Evolutionary conservation across 1,140 invertebrate species (phyloP).

Genomic region (Stegodyphus mimosarum): DNA sequence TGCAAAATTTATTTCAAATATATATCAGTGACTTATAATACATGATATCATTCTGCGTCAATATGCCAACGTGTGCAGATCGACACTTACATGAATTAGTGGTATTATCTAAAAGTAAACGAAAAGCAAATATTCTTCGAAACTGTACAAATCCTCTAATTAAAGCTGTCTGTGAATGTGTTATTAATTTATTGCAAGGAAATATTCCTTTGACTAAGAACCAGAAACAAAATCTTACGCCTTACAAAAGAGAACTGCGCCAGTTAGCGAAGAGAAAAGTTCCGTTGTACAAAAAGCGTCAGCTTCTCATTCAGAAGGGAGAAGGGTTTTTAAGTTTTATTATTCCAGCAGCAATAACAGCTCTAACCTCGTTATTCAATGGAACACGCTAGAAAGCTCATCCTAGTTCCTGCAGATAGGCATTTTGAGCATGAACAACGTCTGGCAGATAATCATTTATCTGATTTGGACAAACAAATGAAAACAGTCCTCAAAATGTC

Average conservation of each 20-base stretch:
- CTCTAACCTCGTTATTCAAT: background rate
- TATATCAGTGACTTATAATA: too few relatives aligned
- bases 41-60: background rate
- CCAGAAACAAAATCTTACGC: too few relatives aligned
- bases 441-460: too few relatives aligned
- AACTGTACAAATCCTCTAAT: slow-evolving; percentile 4
- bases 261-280: background rate
- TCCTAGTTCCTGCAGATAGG: too few relatives aligned
- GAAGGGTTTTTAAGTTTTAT: slow-evolving; percentile 2
- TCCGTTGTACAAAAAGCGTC: slow-evolving; percentile 1
- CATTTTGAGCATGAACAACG: too few relatives aligned
- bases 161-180: slow-evolving; percentile 9
- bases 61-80: background rate
- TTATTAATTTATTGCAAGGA: too few relatives aligned
- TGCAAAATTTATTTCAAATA: background rate
- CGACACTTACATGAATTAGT: background rate
- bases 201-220: too few relatives aligned
- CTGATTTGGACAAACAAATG: too few relatives aligned
- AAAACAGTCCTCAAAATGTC: too few relatives aligned
- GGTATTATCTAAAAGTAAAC: background rate
- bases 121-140: background rate
- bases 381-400: slow-evolving; percentile 9
- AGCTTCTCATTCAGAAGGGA: background rate
- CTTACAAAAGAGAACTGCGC: background rate
- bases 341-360: background rate